Percentiles rank a stretch among this genome's conserved stretches.
Conservation (phyloP, 2,888 invertebrate species). For the Pediacus dermestoides region DNA sequence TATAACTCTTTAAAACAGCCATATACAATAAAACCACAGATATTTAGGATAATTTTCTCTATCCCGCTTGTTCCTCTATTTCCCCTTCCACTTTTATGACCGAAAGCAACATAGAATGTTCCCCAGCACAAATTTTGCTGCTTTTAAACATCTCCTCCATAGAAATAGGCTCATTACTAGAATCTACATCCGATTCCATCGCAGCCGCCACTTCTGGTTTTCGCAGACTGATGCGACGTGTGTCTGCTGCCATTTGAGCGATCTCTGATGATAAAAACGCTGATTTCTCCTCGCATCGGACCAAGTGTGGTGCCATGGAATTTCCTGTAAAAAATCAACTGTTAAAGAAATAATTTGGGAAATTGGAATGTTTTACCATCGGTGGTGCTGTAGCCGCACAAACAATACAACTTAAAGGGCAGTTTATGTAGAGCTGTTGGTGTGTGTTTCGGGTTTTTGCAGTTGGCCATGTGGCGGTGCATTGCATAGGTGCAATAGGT, state of each 20-base stretch:
- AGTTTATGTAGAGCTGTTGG: conserved; percentile 48
- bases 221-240: conserved; percentile 57
- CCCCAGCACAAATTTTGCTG: too few relatives aligned
- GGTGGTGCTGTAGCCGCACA: conserved; percentile 62
- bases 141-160: too few relatives aligned
- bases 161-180: too few relatives aligned
- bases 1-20: too few relatives aligned
- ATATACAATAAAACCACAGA: too few relatives aligned
- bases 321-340: conserved; percentile 51
- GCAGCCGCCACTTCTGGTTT: too few relatives aligned
- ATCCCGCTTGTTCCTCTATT: too few relatives aligned
- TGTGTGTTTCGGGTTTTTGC: conserved; percentile 50
- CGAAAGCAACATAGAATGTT: too few relatives aligned
- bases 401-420: conserved; percentile 68
- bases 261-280: conserved; percentile 66
- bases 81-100: too few relatives aligned
- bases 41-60: too few relatives aligned
- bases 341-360: too few relatives aligned
- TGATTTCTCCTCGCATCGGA: conserved; percentile 68
- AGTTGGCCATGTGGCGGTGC: conserved; percentile 63
- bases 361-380: conserved; percentile 46
- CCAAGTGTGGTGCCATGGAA: conserved; percentile 66
- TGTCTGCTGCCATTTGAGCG: conserved; percentile 61
- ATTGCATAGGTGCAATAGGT: conserved; percentile 81
- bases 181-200: too few relatives aligned